phyloP scores from a whole-genome alignment of 2,797 vertebrate genomes.

The Pseudochirops corinnae region DNA sequence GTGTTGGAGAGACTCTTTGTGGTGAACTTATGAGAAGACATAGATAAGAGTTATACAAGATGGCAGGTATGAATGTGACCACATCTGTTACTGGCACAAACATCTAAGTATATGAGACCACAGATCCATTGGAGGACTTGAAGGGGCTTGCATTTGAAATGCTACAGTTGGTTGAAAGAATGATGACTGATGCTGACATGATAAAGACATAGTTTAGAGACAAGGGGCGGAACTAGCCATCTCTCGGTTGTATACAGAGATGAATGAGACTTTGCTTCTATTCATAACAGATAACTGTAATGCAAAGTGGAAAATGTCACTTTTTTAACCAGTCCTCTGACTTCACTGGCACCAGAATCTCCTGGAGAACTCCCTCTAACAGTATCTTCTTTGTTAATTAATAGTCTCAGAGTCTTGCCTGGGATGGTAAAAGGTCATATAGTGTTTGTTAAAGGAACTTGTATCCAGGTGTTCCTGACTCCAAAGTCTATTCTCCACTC shows the following conservation, averaged over 20 bases:
- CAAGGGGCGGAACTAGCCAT: neutral
- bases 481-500: too few relatives aligned
- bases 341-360: neutral
- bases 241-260: neutral
- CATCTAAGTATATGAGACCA: neutral
- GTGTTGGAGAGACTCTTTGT: too few relatives aligned
- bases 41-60: too few relatives aligned
- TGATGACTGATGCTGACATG: neutral
- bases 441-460: too few relatives aligned
- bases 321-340: neutral
- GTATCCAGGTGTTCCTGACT: too few relatives aligned
- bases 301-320: neutral
- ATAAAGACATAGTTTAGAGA: neutral
- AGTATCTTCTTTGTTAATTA: too few relatives aligned
- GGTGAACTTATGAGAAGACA: too few relatives aligned
- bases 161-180: neutral
- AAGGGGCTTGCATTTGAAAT: neutral
- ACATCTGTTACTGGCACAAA: too few relatives aligned
- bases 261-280: neutral
- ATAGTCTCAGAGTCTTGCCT: too few relatives aligned
- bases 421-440: too few relatives aligned
- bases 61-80: too few relatives aligned
- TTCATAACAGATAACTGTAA: neutral
- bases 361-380: neutral
- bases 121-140: neutral